Evolutionary conservation across 2,113 vertebrate species (phyloP).

Genomic region (Alligator mississippiensis): DNA sequence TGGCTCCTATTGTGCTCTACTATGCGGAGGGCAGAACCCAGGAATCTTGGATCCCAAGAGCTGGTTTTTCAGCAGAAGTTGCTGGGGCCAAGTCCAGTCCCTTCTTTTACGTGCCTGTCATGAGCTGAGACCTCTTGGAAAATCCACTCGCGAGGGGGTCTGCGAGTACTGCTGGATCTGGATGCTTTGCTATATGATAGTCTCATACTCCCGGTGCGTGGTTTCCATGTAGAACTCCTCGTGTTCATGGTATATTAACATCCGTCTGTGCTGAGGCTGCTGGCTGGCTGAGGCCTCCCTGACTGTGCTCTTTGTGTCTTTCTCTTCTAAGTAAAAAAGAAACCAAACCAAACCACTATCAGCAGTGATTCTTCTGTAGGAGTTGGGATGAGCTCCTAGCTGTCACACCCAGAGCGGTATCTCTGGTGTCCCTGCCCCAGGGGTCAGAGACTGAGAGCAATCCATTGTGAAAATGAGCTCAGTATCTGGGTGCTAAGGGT

Average conservation of each 20-base stretch:
- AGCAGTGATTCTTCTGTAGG: background rate
- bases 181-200: background rate
- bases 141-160: background rate
- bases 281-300: background rate
- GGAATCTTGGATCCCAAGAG: background rate
- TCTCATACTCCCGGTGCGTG: background rate
- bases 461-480: background rate
- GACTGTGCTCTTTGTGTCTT: too few species aligned
- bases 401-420: background rate
- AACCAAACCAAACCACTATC: background rate
- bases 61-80: background rate
- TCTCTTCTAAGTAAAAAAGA: background rate
- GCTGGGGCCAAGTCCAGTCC: background rate
- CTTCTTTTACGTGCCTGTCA: background rate
- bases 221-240: background rate
- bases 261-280: too few species aligned
- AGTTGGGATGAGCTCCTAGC: background rate
- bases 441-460: background rate
- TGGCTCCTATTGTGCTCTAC: background rate
- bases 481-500: background rate
- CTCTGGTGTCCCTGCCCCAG: background rate
- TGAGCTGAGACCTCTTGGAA: background rate
- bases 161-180: background rate
- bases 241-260: background rate
- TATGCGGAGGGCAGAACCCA: background rate